Percentiles rank a stretch among this genome's conserved stretches.
These are phyloP conservation scores for Leptoclinus maculatus DNA, from an alignment of 2,797 vertebrate species.

Conservation along the genomic window DNA sequence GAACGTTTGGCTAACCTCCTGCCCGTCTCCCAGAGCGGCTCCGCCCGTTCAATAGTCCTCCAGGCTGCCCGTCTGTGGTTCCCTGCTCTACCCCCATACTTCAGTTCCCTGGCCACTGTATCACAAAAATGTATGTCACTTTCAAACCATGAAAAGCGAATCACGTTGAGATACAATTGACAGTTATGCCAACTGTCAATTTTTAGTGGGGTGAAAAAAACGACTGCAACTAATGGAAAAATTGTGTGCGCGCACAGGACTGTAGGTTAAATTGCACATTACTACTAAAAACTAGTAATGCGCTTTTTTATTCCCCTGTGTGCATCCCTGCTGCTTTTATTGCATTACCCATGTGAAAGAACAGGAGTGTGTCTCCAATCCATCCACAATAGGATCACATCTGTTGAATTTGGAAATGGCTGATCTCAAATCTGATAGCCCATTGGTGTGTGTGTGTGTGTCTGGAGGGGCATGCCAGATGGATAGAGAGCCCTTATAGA, in stretches of 20 bases:
- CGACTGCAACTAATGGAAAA: slow-evolving; percentile 30
- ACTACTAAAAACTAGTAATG: not conserved
- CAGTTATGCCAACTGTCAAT: not conserved
- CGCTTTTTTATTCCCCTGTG: slow-evolving; percentile 25
- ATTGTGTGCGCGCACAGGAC: slow-evolving; percentile 7
- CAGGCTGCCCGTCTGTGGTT: not conserved
- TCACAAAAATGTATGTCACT: not conserved
- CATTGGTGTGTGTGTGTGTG: slow-evolving; percentile 48
- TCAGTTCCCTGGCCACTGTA: not conserved
- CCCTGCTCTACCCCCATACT: not conserved
- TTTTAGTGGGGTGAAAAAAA: slow-evolving; percentile 15
- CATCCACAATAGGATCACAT: slow-evolving; percentile 72
- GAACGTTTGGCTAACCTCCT: no score
- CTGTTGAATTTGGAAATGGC: slow-evolving; percentile 83
- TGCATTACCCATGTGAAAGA: slow-evolving; percentile 66
- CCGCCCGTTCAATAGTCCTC: no score
- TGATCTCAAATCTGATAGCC: slow-evolving; percentile 80
- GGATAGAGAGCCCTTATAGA: slow-evolving; percentile 68
- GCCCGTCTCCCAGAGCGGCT: no score
- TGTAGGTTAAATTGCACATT: not conserved
- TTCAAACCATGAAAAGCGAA: slow-evolving; percentile 17
- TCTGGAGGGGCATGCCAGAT: slow-evolving; percentile 63
- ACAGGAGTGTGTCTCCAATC: slow-evolving; percentile 70
- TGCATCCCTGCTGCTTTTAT: slow-evolving; percentile 49
- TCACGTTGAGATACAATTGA: slow-evolving; percentile 9